Conservation (phyloP, 2,888 invertebrate genomes). For the Calephelis perditalis region DNA sequence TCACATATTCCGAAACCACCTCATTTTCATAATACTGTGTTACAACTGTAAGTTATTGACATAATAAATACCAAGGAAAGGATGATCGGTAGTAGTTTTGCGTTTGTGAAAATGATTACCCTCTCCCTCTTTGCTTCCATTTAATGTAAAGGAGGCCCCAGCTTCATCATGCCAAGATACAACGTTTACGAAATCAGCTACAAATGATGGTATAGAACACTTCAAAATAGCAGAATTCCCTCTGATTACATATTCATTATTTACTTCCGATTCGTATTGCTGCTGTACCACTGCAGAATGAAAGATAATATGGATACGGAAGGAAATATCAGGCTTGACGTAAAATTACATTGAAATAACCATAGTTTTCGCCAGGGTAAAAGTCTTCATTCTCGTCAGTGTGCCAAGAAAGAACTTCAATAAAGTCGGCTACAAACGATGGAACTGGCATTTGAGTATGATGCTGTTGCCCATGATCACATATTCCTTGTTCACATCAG, state of each 20-base stretch:
- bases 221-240: slow-evolving; percentile 93
- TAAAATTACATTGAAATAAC: slow-evolving; percentile 51
- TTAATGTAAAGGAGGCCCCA: slow-evolving; percentile 70
- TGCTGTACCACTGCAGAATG: slow-evolving; percentile 88
- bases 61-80: slow-evolving; percentile 11
- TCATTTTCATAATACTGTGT: slow-evolving; percentile 93
- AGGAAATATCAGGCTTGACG: slow-evolving; percentile 18
- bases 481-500: slow-evolving; percentile 91
- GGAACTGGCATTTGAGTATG: slow-evolving; percentile 90
- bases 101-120: slow-evolving; percentile 40
- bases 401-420: slow-evolving; percentile 89
- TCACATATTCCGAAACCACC: slow-evolving; percentile 93
- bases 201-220: slow-evolving; percentile 94
- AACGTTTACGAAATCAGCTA: slow-evolving; percentile 93
- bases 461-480: slow-evolving; percentile 90
- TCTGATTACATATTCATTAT: slow-evolving; percentile 93
- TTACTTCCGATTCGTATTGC: slow-evolving; percentile 93
- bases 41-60: slow-evolving; percentile 82
- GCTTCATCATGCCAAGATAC: slow-evolving; percentile 91
- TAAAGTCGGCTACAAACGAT: slow-evolving; percentile 92
- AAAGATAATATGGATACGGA: slow-evolving; percentile 26
- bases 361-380: slow-evolving; percentile 80
- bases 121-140: slow-evolving; percentile 52
- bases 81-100: slow-evolving; percentile 21
- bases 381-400: slow-evolving; percentile 86